Base-by-base conservation (phyloP, 1,140 invertebrate species). In the Mylabris phalerata region DNA sequence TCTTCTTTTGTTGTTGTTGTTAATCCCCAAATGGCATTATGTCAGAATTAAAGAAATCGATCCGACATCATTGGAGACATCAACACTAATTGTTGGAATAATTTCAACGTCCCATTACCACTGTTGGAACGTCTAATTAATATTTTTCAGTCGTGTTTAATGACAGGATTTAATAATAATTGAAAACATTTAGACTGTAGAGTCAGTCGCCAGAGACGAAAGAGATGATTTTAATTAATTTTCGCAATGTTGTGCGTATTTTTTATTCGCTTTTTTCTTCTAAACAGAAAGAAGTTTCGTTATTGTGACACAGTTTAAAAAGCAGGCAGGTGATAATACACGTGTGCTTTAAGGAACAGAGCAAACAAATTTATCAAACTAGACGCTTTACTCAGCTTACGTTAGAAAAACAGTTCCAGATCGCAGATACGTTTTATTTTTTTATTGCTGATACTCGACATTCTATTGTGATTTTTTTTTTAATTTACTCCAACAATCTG, bases 371-470 rank as follows among this genome's bases (percentile, higher is more conserved):
- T 60, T 60, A 60, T 60, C 59, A 55, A 47, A 42, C 41, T 56
- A 51, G 44, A 45, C 44, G 43, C 59, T 60, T 60, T 60, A 19
- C 52, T 60, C 59, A 60, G 59, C 59, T 60, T 60, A 41, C 24
- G 38, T 59, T 59, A 43, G 52, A 47, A 45, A 56, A 60, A 56
- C 13, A 60, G 32, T 32, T 32, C 7, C 3, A 32, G 32, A 32
- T 32, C 32, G 32, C 2, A 7, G 32, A 5, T 32, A 7, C 32
- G 32, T 32, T 32, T 32, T 32, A 46, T 48, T 54, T 59, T 52
- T 43, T 59, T 49, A 48, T 59, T 54, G 57, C 48, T 59, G 50
- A 59, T 59, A 52, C 32, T 47, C 45, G 13, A 51, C 44, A 42
- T 59, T 41, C 40, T 46, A 42, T 48, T 56, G 46, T 55, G 43